Evolutionary conservation across 2,113 vertebrate species (phyloP).

Genomic region (Perca flavescens): DNA sequence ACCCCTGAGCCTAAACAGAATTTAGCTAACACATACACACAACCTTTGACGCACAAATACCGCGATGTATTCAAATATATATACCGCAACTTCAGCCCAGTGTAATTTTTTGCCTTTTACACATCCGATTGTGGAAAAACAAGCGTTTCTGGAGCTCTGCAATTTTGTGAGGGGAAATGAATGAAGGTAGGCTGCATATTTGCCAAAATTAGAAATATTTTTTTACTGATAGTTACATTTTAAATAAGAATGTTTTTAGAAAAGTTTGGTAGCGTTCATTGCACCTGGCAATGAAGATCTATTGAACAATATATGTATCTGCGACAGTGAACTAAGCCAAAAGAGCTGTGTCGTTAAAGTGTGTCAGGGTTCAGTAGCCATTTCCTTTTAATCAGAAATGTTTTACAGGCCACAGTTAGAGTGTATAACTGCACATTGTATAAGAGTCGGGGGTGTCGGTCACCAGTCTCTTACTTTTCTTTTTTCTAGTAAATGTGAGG

Average conservation of each 20-base stretch:
- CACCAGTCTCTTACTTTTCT: not conserved
- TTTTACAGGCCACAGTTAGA: not conserved
- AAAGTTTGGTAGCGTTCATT: not conserved
- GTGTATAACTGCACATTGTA: slow-evolving; percentile 6
- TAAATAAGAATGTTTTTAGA: not conserved
- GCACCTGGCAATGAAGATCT: not conserved
- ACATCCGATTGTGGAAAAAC: not conserved
- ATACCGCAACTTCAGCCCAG: not conserved
- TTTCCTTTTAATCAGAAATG: not conserved
- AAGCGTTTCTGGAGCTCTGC: not conserved
- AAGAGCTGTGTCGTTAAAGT: not conserved
- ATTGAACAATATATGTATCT: not conserved
- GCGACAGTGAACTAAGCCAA: not conserved
- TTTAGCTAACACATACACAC: not conserved
- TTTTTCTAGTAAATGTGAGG: slow-evolving; percentile 26
- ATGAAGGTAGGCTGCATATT: slow-evolving; percentile 43
- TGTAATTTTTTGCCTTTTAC: not conserved
- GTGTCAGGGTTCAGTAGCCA: not conserved
- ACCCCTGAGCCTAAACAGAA: slow-evolving; percentile 40
- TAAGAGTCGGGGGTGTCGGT: not conserved
- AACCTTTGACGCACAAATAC: not conserved
- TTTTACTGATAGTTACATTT: not conserved
- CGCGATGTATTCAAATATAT: not conserved
- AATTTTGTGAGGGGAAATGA: slow-evolving; percentile 31
- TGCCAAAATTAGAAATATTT: not conserved